Conservation (phyloP, 2,113 vertebrate genomes). For the Pseudonaja textilis region DNA sequence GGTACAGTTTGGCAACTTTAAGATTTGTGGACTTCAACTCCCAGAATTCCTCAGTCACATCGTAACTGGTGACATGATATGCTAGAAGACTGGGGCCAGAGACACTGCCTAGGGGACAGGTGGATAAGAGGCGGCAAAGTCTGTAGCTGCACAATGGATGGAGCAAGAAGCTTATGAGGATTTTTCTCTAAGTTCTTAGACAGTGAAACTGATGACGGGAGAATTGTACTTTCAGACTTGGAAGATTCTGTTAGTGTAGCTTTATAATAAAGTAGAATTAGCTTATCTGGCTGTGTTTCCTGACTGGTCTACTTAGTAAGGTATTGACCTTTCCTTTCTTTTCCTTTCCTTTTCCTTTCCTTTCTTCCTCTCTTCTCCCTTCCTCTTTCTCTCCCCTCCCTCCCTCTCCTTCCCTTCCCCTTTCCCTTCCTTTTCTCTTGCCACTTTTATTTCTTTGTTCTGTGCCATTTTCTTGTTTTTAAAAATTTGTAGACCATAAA, state of each 20-base stretch:
- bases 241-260: background rate
- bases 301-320: background rate
- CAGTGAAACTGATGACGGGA: background rate
- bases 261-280: background rate
- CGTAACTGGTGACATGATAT: background rate
- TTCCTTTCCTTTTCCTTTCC: too few relatives aligned
- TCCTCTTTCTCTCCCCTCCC: too few relatives aligned
- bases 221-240: background rate
- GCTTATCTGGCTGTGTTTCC: background rate
- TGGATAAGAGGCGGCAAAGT: background rate
- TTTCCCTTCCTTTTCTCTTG: background rate
- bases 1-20: background rate
- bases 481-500: background rate
- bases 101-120: too few relatives aligned
- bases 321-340: background rate
- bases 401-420: too few relatives aligned
- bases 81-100: background rate
- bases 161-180: background rate
- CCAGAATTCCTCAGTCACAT: background rate
- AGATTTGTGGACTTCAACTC: background rate
- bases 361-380: background rate
- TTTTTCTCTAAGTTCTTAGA: fast-evolving
- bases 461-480: background rate
- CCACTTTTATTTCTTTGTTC: background rate
- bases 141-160: background rate